Conservation (phyloP, 2,797 vertebrate genomes). For the Neosalanx taihuensis region DNA sequence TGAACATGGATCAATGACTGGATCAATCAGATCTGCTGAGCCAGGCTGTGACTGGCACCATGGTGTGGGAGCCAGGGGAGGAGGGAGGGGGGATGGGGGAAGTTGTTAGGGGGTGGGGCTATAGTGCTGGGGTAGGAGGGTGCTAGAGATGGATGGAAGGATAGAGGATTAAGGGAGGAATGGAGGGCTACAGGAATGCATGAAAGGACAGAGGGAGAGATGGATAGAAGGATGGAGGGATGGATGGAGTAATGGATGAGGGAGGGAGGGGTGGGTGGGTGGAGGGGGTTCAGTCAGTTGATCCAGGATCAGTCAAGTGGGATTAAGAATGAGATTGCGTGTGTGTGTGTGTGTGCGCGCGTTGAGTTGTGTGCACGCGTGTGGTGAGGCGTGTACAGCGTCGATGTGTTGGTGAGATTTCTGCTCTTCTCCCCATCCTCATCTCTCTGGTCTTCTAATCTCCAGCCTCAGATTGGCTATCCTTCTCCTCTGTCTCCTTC, state of each 20-base stretch:
- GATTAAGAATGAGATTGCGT: conserved; percentile 40
- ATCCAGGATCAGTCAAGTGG: conserved; percentile 45
- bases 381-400: neutral
- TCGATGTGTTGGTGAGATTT: neutral
- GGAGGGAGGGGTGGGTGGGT: neutral
- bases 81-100: no score
- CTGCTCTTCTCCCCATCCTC: neutral
- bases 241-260: neutral
- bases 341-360: neutral
- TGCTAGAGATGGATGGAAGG: neutral
- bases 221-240: neutral
- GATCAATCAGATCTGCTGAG: neutral
- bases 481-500: no score
- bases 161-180: neutral
- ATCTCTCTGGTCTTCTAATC: neutral
- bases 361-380: neutral
- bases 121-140: neutral
- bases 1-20: neutral
- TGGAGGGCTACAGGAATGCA: neutral
- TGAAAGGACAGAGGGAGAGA: neutral
- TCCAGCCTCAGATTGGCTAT: no score
- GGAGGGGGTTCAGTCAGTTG: conserved; percentile 39
- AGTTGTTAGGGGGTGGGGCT: neutral
- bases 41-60: neutral
- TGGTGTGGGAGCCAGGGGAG: neutral